Base-by-base conservation (phyloP, 2,113 vertebrate species). In the Centropus bengalensis region DNA sequence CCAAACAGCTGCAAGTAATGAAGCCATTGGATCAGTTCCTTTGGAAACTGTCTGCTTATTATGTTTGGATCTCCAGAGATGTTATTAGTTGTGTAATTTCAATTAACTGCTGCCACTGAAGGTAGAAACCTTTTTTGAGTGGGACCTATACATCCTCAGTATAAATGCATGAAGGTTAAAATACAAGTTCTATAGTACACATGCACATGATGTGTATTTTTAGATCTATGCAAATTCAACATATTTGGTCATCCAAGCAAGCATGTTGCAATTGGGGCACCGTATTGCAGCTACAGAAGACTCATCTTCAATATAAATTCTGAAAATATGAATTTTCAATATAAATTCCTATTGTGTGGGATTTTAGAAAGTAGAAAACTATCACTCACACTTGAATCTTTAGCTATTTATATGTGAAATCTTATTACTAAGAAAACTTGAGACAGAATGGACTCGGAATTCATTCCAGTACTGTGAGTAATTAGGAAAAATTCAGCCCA, bases 1-100 rank as follows among this genome's bases (percentile, higher is more conserved):
- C 33, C 33, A 51, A 75, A 51, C 78, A 92, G 90, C 82, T 90
- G 90, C 78, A 83, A 90, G 78, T 66, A 66, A 60, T 90, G 90
- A 90, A 90, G 45, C 16, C 22, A 24, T 75, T 90, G 82, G 73
- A 75, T 77, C 64, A 28, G 82, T 75, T 88, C 74, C 92, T 91
- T 64, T 64, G 56, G 78, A 92, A 75, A 82, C 66, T 62, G 6
- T 26, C 69, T 49, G 59, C 60, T 79, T 64, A 8, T 58, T 86
- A n/a, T 13, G 40, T 28, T 62, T 69, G 40, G 10, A 66, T 92
- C 56, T 89, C 73, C 62, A 70, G 82, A 90, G 71, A 33, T 49
- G 17, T 11, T 74, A 6, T 10, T 59, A 23, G 55, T 49, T 82
- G n/a, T 55, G 40, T 89, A 7, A n/a, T 70, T 74, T 75, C 27